These are phyloP conservation scores for Dasyurus viverrinus DNA, from an alignment of 2,113 vertebrate species.

Conservation along the genomic window DNA sequence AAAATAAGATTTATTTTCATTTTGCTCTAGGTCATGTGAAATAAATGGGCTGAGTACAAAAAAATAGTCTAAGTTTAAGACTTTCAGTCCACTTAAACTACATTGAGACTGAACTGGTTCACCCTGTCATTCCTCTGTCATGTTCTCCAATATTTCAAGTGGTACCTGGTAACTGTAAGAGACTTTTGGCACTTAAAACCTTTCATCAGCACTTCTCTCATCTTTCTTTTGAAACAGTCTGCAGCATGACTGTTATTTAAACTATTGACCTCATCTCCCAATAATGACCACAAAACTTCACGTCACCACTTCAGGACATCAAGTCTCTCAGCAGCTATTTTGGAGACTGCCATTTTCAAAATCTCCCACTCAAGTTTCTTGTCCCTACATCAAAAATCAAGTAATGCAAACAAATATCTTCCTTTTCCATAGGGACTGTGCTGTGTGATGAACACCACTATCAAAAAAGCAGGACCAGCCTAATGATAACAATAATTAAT, in stretches of 20 bases:
- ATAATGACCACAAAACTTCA: slow-evolving; percentile 69
- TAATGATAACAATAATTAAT: not conserved
- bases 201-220: slow-evolving; percentile 21
- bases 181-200: not conserved
- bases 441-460: slow-evolving; percentile 58
- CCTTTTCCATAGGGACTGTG: slow-evolving; percentile 39
- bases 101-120: slow-evolving; percentile 24
- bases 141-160: slow-evolving; percentile 19
- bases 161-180: slow-evolving; percentile 23
- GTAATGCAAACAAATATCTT: slow-evolving; percentile 60
- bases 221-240: slow-evolving; percentile 55
- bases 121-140: not conserved
- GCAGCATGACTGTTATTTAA: slow-evolving; percentile 50
- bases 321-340: slow-evolving; percentile 57
- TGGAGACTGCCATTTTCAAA: slow-evolving; percentile 59
- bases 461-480: not conserved
- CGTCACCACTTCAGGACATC: slow-evolving; percentile 59
- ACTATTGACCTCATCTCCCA: slow-evolving; percentile 70
- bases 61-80: slow-evolving; percentile 9
- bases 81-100: not conserved
- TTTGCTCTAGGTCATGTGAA: not conserved
- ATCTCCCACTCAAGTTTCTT: slow-evolving; percentile 54
- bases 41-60: not conserved
- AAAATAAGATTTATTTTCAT: not conserved
- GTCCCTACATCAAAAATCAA: slow-evolving; percentile 55